Evolutionary conservation across 1,140 invertebrate genomes (phyloP).

Genomic region (Listronotus bonariensis): DNA sequence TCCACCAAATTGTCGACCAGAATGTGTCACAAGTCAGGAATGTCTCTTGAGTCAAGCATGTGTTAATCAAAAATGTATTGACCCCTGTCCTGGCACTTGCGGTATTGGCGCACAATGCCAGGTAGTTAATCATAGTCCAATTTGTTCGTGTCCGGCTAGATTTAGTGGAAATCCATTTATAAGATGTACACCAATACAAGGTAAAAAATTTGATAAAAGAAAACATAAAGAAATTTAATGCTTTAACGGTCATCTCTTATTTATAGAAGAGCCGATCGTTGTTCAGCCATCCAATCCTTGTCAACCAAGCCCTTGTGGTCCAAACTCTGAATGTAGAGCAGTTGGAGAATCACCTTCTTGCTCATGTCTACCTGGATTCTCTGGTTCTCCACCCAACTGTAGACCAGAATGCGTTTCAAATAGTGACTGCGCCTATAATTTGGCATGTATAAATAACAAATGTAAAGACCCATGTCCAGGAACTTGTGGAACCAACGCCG

Average conservation of each 20-base stretch:
- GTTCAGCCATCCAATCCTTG: conserved; percentile 64
- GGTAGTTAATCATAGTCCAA: conserved; percentile 64
- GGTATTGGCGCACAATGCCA: conserved; percentile 73
- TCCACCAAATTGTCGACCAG: conserved; percentile 74
- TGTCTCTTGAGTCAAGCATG: conserved; percentile 72
- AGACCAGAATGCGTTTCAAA: conserved; percentile 75
- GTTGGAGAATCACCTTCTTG: conserved; percentile 67
- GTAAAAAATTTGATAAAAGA: background rate
- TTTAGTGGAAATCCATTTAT: conserved; percentile 78
- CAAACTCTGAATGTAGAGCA: conserved; percentile 71
- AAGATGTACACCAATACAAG: conserved; percentile 60
- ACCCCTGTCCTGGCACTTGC: conserved; percentile 80
- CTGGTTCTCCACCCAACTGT: conserved; percentile 75
- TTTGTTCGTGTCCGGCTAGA: conserved; percentile 71
- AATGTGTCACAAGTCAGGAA: conserved; percentile 77
- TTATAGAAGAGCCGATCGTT: conserved; percentile 17
- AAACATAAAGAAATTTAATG: background rate
- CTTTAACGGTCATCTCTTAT: background rate
- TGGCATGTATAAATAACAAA: conserved; percentile 72
- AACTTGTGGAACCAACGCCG: conserved; percentile 70
- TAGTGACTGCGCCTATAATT: conserved; percentile 69
- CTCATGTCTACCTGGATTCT: conserved; percentile 70
- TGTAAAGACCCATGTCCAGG: conserved; percentile 75
- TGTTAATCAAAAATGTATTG: conserved; percentile 76
- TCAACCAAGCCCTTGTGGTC: conserved; percentile 75